phyloP scores from a whole-genome alignment of 1,140 invertebrate genomes.

The Rhagoletis pomonella region DNA sequence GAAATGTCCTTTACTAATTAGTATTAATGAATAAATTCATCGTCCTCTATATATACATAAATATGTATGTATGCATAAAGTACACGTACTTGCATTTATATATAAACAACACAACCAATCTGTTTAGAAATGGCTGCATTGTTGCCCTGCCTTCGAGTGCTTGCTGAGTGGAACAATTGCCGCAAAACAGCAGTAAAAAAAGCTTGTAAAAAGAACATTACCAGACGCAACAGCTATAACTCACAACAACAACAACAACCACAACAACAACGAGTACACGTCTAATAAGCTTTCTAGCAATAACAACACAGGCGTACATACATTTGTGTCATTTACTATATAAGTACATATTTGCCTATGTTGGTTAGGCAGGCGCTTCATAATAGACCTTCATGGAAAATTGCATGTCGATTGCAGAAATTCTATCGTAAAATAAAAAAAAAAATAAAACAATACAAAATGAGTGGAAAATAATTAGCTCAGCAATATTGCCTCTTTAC shows the following conservation, averaged over 20 bases:
- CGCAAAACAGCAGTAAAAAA: background rate
- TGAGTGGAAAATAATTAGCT: background rate
- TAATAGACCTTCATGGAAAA: background rate
- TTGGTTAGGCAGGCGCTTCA: no score
- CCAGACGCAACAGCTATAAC: background rate
- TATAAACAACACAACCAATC: background rate
- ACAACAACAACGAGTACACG: background rate
- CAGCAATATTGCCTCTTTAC: no score
- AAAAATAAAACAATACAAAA: background rate
- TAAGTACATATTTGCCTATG: no score
- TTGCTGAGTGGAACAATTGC: background rate
- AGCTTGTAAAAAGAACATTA: background rate
- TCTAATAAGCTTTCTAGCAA: no score
- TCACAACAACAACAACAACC: background rate
- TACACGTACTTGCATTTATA: no score
- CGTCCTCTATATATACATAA: no score
- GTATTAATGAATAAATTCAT: no score
- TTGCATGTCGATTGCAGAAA: background rate
- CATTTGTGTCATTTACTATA: no score
- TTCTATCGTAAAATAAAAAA: background rate
- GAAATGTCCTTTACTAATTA: no score
- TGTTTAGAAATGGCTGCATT: background rate
- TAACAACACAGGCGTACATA: no score
- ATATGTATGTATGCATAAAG: no score
- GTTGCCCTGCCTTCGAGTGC: background rate